These are phyloP conservation scores for Nemotelus pantherinus DNA, from an alignment of 2,888 invertebrate species.

Conservation along the genomic window DNA sequence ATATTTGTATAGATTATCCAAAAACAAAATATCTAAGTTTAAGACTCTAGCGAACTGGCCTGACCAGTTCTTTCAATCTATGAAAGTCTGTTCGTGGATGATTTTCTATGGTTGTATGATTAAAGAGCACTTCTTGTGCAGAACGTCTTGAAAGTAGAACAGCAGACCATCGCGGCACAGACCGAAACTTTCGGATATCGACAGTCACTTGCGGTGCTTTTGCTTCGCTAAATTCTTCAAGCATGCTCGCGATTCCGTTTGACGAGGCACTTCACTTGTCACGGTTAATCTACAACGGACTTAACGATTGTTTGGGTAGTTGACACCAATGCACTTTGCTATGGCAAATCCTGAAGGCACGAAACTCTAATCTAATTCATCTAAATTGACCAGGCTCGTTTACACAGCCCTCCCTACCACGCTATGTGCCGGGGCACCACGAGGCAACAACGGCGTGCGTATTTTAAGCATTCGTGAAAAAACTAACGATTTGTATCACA, in stretches of 20 bases:
- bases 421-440: no score
- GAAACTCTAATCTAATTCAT: neutral
- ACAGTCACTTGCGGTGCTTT: neutral
- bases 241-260: neutral
- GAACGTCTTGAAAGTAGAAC: slow-evolving; percentile 9
- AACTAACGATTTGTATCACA: neutral
- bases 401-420: no score
- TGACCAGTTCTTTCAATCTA: neutral
- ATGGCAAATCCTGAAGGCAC: slow-evolving; percentile 9
- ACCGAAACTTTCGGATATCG: neutral
- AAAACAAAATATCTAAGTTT: neutral
- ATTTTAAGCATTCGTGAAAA: neutral
- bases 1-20: no score
- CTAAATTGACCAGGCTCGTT: no score
- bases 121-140: slow-evolving; percentile 22
- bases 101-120: neutral
- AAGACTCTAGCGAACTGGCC: neutral
- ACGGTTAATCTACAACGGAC: neutral
- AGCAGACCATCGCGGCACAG: neutral
- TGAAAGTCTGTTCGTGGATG: neutral
- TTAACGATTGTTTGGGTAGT: no score
- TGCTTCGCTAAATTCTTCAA: neutral
- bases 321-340: slow-evolving; percentile 29
- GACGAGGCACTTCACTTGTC: neutral
- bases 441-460: neutral